Evolutionary conservation across 2,797 vertebrate species (phyloP).

Genomic region (Bovichtus variegatus): DNA sequence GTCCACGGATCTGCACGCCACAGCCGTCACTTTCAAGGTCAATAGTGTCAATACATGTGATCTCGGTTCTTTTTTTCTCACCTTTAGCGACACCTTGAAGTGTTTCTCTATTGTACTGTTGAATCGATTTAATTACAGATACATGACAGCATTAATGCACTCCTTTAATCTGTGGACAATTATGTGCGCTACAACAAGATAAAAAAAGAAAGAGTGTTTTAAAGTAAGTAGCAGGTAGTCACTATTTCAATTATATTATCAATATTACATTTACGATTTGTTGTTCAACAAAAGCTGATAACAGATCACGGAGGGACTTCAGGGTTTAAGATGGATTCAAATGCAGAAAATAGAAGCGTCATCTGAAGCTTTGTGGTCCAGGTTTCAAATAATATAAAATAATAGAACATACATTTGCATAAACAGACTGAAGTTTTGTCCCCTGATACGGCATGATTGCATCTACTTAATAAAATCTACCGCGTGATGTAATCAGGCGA

Average conservation of each 20-base stretch:
- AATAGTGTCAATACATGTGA: background rate
- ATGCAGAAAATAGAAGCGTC: background rate
- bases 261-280: background rate
- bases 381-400: too few relatives aligned
- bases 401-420: background rate
- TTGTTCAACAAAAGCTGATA: background rate
- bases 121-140: background rate
- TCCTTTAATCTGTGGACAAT: background rate
- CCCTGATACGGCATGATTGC: background rate
- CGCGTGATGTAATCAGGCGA: too few relatives aligned
- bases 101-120: background rate
- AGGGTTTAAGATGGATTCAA: background rate
- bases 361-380: background rate
- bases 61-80: background rate
- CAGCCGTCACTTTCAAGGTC: constrained; percentile 27
- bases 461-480: background rate
- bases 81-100: background rate
- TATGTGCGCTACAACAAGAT: background rate
- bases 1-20: constrained; percentile 25
- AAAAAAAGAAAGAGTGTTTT: too few relatives aligned
- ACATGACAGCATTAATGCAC: background rate
- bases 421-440: background rate
- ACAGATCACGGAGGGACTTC: too few relatives aligned
- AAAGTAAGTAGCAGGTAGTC: too few relatives aligned
- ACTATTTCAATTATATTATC: background rate